Base-by-base conservation (phyloP, 2,888 invertebrate species). In the Pristionchus entomophagus region DNA sequence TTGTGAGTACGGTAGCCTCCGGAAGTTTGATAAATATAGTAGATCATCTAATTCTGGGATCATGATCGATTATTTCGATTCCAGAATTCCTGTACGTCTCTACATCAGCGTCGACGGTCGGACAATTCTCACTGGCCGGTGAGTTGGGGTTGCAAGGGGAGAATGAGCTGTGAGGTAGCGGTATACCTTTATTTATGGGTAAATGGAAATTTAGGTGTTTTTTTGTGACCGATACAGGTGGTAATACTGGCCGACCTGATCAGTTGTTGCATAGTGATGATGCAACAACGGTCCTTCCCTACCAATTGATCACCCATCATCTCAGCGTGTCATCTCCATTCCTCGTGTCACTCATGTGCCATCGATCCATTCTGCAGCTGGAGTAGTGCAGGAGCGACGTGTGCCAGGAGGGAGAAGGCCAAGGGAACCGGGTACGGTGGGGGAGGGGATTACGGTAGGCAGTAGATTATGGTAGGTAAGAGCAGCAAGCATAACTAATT, bases 41-140 rank as follows among this genome's bases (percentile, higher is more conserved):
- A n/a, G n/a, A n/a, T n/a, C n/a, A n/a, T n/a, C n/a, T n/a, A n/a
- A n/a, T n/a, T n/a, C n/a, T n/a, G n/a, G n/a, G n/a, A n/a, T n/a
- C n/a, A n/a, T n/a, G n/a, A n/a, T n/a, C n/a, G n/a, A n/a, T n/a
- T n/a, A n/a, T n/a, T n/a, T n/a, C n/a, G n/a, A 51, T 85, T 14
- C n/a, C 87, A 84, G 91, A 91, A 81, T 91, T 89, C 88, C 87
- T 91, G 83, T 91, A 89, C 87, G 88, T 86, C 69, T 84, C 84
- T 14, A 69, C 90, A 1, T 87, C 91, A 0, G 65, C 85, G 19
- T 26, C 85, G 2, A 87, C 87, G 0, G 87, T 91, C 14, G 82
- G 86, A 10, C 91, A 91, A 45, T 91, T 88, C 86, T 85, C 89
- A 6, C 87, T 90, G 14, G 80, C 89, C 10, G 69, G 69, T 69